These are phyloP conservation scores for Cloeon dipterum DNA, from an alignment of 2,888 invertebrate species.

Conservation along the genomic window DNA sequence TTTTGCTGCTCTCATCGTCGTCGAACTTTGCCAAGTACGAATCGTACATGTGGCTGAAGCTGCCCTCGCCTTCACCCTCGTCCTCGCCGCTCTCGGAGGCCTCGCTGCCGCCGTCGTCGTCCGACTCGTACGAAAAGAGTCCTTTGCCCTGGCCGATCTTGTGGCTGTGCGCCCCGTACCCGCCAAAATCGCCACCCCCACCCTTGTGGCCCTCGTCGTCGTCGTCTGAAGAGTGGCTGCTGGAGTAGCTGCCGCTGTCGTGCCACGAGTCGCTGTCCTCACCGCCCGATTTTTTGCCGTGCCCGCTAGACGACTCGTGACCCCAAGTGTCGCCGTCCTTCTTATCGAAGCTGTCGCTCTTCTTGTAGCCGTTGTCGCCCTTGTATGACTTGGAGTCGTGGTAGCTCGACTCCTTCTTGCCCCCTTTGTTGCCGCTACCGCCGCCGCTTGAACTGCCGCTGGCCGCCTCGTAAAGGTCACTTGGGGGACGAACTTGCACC, in stretches of 20 bases:
- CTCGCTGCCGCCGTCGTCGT: background rate
- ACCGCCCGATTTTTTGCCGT: slow-evolving; percentile 23
- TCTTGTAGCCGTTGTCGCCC: slow-evolving; percentile 47
- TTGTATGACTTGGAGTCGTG: slow-evolving; percentile 35
- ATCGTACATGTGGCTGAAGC: background rate
- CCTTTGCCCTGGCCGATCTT: too few species aligned
- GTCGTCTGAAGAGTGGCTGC: background rate
- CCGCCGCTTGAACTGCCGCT: background rate
- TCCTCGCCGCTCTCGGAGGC: background rate
- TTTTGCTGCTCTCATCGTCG: background rate
- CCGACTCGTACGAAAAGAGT: too few species aligned
- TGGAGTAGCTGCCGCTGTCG: background rate
- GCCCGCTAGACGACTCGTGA: slow-evolving; percentile 41
- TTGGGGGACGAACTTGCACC: slow-evolving; percentile 19
- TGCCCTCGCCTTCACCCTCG: slow-evolving; percentile 2
- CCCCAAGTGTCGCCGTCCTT: slow-evolving; percentile 49
- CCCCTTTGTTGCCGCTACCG: slow-evolving; percentile 25
- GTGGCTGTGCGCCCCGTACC: slow-evolving; percentile 6
- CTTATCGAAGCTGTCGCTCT: slow-evolving; percentile 47
- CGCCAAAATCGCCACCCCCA: slow-evolving; percentile 17
- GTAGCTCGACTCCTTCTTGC: slow-evolving; percentile 34
- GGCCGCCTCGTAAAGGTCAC: slow-evolving; percentile 1
- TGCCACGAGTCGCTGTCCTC: slow-evolving; percentile 12
- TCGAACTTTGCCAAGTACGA: background rate
- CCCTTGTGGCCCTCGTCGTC: background rate